Conservation (phyloP, 2,888 invertebrate genomes). For the Mechanitis messenoides region DNA sequence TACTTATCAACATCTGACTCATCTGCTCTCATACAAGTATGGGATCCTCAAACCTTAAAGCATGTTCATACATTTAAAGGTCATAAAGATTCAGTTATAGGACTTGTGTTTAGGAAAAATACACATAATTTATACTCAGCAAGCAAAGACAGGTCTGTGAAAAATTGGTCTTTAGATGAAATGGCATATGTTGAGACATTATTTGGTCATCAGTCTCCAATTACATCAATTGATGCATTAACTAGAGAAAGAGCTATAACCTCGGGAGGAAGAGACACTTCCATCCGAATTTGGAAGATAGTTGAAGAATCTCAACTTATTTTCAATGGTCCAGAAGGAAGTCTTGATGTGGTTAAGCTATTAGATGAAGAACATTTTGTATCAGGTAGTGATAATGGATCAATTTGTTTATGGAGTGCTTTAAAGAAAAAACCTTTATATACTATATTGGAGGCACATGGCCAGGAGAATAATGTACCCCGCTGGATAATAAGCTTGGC, state of each 20-base stretch:
- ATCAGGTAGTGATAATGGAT: conserved; percentile 94
- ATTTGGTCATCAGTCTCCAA: conserved; percentile 93
- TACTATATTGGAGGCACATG: conserved; percentile 84
- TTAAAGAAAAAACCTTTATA: conserved; percentile 91
- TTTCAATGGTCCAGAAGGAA: conserved; percentile 88
- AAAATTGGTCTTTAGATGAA: conserved; percentile 97
- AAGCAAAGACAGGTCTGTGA: conserved; percentile 86
- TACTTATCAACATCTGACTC: conserved; percentile 80
- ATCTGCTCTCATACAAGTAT: conserved; percentile 84
- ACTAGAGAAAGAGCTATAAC: conserved; percentile 91
- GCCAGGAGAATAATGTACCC: conserved; percentile 80
- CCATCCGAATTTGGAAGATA: conserved; percentile 96
- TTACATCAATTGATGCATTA: conserved; percentile 92
- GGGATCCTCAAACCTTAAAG: conserved; percentile 86
- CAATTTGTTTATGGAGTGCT: conserved; percentile 87
- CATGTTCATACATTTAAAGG: conserved; percentile 88
- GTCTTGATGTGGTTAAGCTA: conserved; percentile 90
- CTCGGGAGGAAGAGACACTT: conserved; percentile 91
- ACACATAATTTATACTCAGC: conserved; percentile 90
- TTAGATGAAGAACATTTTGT: conserved; percentile 96
- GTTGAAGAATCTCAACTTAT: conserved; percentile 97
- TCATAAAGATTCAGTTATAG: conserved; percentile 84
- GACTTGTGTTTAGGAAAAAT: conserved; percentile 89
- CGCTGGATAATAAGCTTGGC: conserved; percentile 93
- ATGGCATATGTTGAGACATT: conserved; percentile 97